Base-by-base conservation (phyloP, 1,140 invertebrate species). In the Bombus waltoni region DNA sequence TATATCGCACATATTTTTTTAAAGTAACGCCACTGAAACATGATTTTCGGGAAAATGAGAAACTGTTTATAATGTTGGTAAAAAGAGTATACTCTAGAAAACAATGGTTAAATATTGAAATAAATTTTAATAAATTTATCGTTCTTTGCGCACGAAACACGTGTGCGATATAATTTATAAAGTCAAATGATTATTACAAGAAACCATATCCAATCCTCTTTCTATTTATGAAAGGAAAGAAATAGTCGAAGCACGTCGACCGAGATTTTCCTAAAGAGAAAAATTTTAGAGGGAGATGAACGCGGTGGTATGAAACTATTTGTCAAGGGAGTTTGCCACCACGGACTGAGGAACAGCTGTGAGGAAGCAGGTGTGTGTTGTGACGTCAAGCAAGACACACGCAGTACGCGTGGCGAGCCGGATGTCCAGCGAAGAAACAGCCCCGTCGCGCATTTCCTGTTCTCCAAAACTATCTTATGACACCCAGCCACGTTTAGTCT, bases 301-400 rank as follows among this genome's bases (percentile, higher is more conserved):
- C 44, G 35, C 28, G 28, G 73, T 44, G 70, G 70, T 66, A 75
- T 81, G 80, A 81, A 44, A 32, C 74, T 79, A 87, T 87, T 91
- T 90, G 68, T 74, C 76, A 71, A 85, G 53, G 72, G 79, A 68
- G 71, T 86, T 88, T 74, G 81, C 87, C 89, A 87, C 87, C 87
- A 89, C 79, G 90, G 81, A 92, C 86, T 80, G 85, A 86, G 91
- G 92, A 93, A 93, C 92, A 93, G 92, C 92, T 93, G 92, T 92
- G 83, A 92, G 89, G 88, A 92, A 92, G 92, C 92, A 93, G 92
- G 92, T 93, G 92, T 90, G 89, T 90, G 87, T 76, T 85, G 81
- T 94, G 93, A 94, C 94, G 93, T 93, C 89, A 88, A 88, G 77
- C 87, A 89, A 91, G 93, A 93, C 94, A 93, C 93, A 94, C 91